Percentiles rank a stretch among this genome's conserved stretches.
These are phyloP conservation scores for Ramphastos sulfuratus DNA, from an alignment of 2,113 vertebrate species.

Conservation along the genomic window DNA sequence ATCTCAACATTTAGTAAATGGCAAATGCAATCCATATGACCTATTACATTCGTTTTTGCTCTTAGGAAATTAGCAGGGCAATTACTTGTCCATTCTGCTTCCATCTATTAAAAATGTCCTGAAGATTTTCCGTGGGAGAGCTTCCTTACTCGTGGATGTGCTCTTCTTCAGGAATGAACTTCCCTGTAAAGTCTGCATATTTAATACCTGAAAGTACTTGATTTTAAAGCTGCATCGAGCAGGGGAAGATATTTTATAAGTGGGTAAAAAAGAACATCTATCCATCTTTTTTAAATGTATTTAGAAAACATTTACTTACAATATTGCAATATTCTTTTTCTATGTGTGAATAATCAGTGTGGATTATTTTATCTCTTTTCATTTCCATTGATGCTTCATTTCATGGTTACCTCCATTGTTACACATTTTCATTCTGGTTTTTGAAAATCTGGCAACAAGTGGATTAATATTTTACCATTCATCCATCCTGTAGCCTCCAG, in stretches of 20 bases:
- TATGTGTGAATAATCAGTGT: background rate
- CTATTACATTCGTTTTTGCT: background rate
- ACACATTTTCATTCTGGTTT: background rate
- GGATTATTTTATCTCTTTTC: background rate
- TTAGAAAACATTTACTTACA: conserved; percentile 4
- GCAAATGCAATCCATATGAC: background rate
- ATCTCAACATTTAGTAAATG: background rate
- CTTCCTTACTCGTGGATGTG: background rate
- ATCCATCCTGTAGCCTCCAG: background rate
- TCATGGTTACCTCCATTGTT: background rate
- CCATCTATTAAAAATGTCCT: background rate
- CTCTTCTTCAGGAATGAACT: background rate
- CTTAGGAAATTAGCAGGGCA: background rate
- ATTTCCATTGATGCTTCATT: background rate
- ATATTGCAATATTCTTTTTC: background rate
- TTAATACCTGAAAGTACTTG: conserved; percentile 11
- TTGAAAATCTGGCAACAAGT: conserved; percentile 9
- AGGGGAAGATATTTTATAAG: background rate
- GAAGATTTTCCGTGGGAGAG: conserved; percentile 9
- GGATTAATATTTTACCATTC: background rate
- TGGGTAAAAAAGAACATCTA: background rate
- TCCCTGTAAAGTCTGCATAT: background rate
- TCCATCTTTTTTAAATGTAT: background rate
- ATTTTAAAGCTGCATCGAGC: conserved; percentile 39
- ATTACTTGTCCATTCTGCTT: background rate